Evolutionary conservation across 2,888 invertebrate species (phyloP), one percentile per base, ranked within the genome.

Genomic region (Fragum fragum): DNA sequence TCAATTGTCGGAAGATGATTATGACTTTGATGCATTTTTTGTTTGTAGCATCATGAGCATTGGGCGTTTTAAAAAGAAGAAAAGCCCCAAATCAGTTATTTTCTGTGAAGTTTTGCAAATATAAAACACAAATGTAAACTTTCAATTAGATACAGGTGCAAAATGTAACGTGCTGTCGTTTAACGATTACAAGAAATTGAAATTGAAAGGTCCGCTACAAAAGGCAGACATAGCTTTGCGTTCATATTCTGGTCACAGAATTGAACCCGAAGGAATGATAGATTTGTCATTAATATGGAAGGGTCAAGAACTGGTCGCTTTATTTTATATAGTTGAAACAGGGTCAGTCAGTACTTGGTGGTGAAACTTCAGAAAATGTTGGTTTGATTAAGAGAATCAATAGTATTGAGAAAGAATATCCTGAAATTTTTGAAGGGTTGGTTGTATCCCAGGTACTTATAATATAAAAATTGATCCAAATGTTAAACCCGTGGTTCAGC

Each of bases 91-190:
- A n/a, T 53, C 59, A 52, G 77, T 73, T 28, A 55, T 36, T 29
- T 76, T 76, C 52, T 18, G 18, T 23, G 73, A 78, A 68, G 63
- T 16, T 23, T 16, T 77, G 36, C 16, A 23, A 1, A 39, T 77
- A 6, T 42, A 63, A 59, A 29, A 70, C 18, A 42, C 7, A 26
- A n/a, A 39, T 11, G 47, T 76, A 6, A 16, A 76, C 1, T 76
- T 86, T 57, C 81, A 81, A 23, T 63, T 81, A 28, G 83, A 85
- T 57, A 79, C 85, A 21, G 85, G 79, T 23, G 80, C 76, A 1
- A 77, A 68, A 59, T 83, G 79, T 47, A 86, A 86, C 68, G 81
- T 83, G 14, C 21, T 80, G 14, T 55, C 69, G 11, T 47, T 6
- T 28, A 66, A 47, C 18, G 80, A 79, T 36, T 81, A 76, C 29